These are phyloP conservation scores for Clusia tigrina DNA, from an alignment of 2,888 invertebrate species.

Conservation along the genomic window DNA sequence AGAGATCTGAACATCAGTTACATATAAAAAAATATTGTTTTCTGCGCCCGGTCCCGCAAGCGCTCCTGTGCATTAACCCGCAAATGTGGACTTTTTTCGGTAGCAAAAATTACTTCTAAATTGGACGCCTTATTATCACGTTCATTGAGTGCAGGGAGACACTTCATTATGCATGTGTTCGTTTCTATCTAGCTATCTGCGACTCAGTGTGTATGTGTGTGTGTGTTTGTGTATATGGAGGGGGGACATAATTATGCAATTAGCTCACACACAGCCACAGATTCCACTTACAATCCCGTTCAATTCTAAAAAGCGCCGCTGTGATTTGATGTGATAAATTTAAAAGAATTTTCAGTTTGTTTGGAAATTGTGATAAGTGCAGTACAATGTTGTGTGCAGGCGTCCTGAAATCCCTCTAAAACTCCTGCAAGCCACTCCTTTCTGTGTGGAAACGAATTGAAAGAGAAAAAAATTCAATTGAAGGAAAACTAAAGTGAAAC, in stretches of 20 bases:
- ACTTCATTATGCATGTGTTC: not conserved
- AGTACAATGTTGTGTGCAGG: not conserved
- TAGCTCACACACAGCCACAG: not conserved
- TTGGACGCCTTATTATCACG: constrained; percentile 23
- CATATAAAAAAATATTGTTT: too few relatives aligned
- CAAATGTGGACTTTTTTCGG: not conserved
- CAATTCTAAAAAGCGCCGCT: not conserved
- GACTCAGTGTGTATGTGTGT: constrained; percentile 11
- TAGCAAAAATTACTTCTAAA: constrained; percentile 16
- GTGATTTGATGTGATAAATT: constrained; percentile 17
- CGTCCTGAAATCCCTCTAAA: not conserved
- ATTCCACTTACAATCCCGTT: not conserved
- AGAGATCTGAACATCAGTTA: too few relatives aligned
- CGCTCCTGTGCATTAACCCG: too few relatives aligned
- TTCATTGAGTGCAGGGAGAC: constrained; percentile 19
- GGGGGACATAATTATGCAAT: constrained; percentile 14
- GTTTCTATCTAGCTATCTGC: too few relatives aligned
- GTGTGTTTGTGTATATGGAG: constrained; percentile 2
- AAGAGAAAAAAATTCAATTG: not conserved
- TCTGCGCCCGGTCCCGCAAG: too few relatives aligned
- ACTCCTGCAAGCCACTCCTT: not conserved
- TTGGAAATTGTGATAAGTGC: constrained; percentile 30
- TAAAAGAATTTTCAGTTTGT: constrained; percentile 26
- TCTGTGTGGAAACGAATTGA: not conserved
- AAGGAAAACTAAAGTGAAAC: not conserved